Base-by-base conservation (phyloP, 2,797 vertebrate genomes). In the Hylomyscus alleni region DNA sequence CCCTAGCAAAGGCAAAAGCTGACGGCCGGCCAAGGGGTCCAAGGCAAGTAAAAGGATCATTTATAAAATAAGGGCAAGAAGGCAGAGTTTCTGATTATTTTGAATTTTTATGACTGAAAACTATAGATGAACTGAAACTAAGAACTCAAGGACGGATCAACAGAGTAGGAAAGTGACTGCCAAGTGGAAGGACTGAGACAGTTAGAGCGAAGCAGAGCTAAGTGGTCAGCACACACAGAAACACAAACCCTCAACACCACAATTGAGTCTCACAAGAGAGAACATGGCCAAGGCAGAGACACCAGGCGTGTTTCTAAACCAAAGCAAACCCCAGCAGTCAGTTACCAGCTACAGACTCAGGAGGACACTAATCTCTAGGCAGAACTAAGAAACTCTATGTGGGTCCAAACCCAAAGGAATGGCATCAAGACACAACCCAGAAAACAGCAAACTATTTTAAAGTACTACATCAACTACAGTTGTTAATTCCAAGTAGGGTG, bases 91-190 rank as follows among this genome's bases (percentile, higher is more conserved):
- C 56, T 40, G 80, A 62, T 69, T 90, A 87, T 80, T 69, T 76
- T 56, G 10, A 93, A 88, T 77, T 89, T 94, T 75, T 93, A 86
- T 24, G 89, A 89, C 76, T 84, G 22, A 81, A 95, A 93, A 91
- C 29, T 29, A 69, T 34, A 52, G 1, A 83, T 37, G 47, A 89
- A 72, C 60, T 94, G 40, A 81, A 90, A 88, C 44, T 15, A 96
- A 88, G 82, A 95, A 20, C 19, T 3, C 67, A 87, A 72, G 19
- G 76, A 80, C 1, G 75, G 50, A 84, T 40, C 10, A 91, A 47
- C 44, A 89, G 3, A 91, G n/a, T 92, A 15, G 31, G 84, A 82
- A 77, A 52, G 11, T 78, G 17, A 82, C 56, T 52, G 2, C 34
- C 52, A 78, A 52, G 50, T 65, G 60, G 88, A 89, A 89, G 34